Evolutionary conservation across 2,797 vertebrate species (phyloP).

Genomic region (Lutjanus campechanus): DNA sequence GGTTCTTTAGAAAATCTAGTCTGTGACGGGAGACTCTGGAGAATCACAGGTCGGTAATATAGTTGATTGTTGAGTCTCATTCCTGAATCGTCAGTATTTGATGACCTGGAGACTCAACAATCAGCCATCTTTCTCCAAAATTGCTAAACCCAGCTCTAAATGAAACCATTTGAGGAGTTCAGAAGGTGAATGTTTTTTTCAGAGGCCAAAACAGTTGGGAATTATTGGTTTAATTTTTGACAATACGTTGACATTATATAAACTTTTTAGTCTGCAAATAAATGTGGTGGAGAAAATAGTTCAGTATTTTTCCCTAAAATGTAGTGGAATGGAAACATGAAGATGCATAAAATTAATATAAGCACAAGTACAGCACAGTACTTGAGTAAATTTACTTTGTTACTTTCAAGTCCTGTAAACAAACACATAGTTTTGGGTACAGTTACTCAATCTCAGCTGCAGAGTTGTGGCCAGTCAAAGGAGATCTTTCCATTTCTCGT

Average conservation of each 20-base stretch:
- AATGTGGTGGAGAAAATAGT: neutral
- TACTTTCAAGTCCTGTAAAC: constrained; percentile 4
- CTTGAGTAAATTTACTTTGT: constrained; percentile 3
- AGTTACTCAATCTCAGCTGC: constrained; percentile 2
- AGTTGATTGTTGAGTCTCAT: no score
- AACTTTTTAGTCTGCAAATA: neutral
- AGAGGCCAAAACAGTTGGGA: neutral
- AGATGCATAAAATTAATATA: neutral
- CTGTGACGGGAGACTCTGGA: no score
- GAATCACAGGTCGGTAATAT: no score
- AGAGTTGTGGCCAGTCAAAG: constrained; percentile 24
- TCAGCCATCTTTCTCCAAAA: no score
- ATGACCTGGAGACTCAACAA: no score
- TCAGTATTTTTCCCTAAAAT: neutral
- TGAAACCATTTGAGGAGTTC: no score
- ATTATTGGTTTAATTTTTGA: neutral
- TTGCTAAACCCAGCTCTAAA: no score
- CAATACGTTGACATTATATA: no score
- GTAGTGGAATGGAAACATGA: neutral
- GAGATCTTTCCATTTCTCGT: constrained; percentile 70
- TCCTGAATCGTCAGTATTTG: no score
- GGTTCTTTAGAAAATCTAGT: no score
- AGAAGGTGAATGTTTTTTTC: neutral
- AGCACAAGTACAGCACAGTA: neutral
- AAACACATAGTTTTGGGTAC: constrained; percentile 10